Conservation (phyloP, 2,888 invertebrate species). For the Melinaea menophilus region DNA sequence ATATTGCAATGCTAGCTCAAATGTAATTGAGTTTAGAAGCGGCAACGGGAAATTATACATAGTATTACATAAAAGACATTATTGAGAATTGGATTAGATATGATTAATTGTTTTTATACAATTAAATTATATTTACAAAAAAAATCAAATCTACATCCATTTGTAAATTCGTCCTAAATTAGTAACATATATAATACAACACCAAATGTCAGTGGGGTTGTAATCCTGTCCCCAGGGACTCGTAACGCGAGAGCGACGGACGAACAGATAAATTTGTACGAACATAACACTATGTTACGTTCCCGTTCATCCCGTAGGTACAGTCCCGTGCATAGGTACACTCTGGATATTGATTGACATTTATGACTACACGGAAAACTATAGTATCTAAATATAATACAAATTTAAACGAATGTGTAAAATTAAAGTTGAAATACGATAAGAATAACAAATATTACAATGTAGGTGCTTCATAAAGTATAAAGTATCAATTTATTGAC, state of each 20-base stretch:
- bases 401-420: too few species aligned
- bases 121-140: too few species aligned
- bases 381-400: too few species aligned
- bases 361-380: neutral
- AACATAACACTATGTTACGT: slow-evolving; percentile 53
- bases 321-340: neutral
- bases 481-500: too few species aligned
- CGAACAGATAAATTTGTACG: slow-evolving; percentile 66
- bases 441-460: too few species aligned
- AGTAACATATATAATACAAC: slow-evolving; percentile 37
- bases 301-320: slow-evolving; percentile 12
- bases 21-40: slow-evolving; percentile 32
- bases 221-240: slow-evolving; percentile 52
- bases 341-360: neutral
- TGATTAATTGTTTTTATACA: too few species aligned
- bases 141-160: neutral
- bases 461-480: too few species aligned
- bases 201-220: slow-evolving; percentile 37
- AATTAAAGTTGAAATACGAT: too few species aligned
- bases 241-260: slow-evolving; percentile 56
- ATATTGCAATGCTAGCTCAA: slow-evolving; percentile 50
- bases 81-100: too few species aligned
- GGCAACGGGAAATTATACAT: too few species aligned
- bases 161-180: slow-evolving; percentile 17
- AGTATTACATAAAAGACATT: too few species aligned